Evolutionary conservation across 1,140 invertebrate genomes (phyloP), one percentile per base, ranked within the genome.

Genomic region (Adelges cooleyi): DNA sequence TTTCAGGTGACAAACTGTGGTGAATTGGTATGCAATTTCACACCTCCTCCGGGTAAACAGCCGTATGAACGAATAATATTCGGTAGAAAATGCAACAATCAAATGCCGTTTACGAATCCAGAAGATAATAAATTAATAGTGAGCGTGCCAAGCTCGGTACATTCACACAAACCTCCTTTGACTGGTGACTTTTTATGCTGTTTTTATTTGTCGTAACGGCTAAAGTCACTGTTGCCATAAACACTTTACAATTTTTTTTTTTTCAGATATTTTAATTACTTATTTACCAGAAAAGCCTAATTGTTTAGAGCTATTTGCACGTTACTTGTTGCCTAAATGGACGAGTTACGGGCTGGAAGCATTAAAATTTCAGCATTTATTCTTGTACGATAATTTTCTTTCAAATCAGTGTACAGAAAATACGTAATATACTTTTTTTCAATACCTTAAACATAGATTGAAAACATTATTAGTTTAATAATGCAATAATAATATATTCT

Each of bases 141-240:
- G 13, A 94, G 90, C 75, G 76, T 95, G n/a, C 92, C 93, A 1
- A 93, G 89, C 78, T 84, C 86, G 27, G 77, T 94, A 51, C 91
- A 95, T 78, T 95, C 92, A 10, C 90, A 93, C 71, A 96, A 96
- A 77, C 91, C 91, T 53, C 86, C 87, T 6, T 71, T 92, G 33
- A 69, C 75, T 70, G 78, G 81, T 80, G 74, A 56, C n/a, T 48
- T 42, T 3, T 48, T 22, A 22, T 48, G 15, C n/a, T 22, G 1
- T 6, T 48, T 48, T n/a, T n/a, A n/a, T n/a, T n/a, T n/a, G n/a
- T n/a, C n/a, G n/a, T n/a, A n/a, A n/a, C n/a, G n/a, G n/a, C n/a
- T n/a, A n/a, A n/a, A n/a, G n/a, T n/a, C n/a, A n/a, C n/a, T n/a
- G n/a, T n/a, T n/a, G n/a, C n/a, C n/a, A n/a, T n/a, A n/a, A n/a